Conservation (phyloP, 2,113 vertebrate genomes). For the Physeter macrocephalus region DNA sequence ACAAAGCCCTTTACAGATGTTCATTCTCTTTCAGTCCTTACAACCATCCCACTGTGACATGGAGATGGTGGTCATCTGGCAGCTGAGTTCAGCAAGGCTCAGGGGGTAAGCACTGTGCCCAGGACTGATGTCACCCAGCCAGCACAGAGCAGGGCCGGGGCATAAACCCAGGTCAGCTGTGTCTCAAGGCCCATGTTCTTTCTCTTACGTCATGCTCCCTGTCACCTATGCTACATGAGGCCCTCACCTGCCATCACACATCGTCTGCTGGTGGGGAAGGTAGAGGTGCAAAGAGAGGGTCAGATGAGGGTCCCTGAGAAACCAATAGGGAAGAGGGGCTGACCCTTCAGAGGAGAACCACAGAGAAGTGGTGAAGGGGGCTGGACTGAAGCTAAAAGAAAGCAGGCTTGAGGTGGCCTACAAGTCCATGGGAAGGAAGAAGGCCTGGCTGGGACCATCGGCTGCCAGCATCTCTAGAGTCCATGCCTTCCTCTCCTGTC, state of each 20-base stretch:
- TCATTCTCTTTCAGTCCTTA: neutral
- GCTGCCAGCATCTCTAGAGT: neutral
- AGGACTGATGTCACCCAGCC: neutral
- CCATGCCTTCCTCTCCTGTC: neutral
- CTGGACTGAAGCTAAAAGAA: neutral
- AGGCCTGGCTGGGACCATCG: neutral
- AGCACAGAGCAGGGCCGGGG: neutral
- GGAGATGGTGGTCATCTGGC: neutral
- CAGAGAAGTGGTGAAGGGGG: neutral
- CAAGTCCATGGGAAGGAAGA: neutral
- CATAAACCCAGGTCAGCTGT: neutral
- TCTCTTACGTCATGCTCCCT: neutral
- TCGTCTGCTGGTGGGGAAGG: neutral
- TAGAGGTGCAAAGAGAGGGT: neutral
- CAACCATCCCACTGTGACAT: neutral
- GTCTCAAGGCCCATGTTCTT: neutral
- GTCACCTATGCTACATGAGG: neutral
- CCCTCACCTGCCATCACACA: neutral
- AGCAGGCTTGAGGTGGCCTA: accelerated
- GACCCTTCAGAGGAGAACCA: neutral
- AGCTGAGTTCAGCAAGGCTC: neutral
- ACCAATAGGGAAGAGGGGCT: neutral
- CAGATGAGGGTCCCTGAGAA: neutral
- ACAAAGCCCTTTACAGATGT: neutral
- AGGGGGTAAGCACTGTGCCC: accelerated